These are phyloP conservation scores for Syngnathus rostellatus DNA, from an alignment of 2,797 vertebrate species.

Conservation along the genomic window DNA sequence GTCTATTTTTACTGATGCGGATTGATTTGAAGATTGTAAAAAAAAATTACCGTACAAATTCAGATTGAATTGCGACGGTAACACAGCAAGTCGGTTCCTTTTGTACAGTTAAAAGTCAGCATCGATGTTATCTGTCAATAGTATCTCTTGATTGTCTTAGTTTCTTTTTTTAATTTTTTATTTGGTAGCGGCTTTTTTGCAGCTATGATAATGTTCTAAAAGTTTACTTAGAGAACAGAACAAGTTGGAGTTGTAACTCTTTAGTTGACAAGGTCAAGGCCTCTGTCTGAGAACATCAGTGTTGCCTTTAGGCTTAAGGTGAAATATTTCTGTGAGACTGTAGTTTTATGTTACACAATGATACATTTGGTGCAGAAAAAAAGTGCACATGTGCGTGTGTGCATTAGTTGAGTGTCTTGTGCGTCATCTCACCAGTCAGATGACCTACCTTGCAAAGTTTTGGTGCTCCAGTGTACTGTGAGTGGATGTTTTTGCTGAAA, in stretches of 20 bases:
- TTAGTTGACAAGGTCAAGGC: constrained; percentile 35
- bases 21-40: constrained; percentile 4
- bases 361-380: constrained; percentile 16
- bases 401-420: constrained; percentile 12
- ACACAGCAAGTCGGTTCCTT: neutral
- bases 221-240: neutral
- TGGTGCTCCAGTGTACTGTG: constrained; percentile 1
- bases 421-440: constrained; percentile 20
- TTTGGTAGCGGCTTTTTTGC: neutral
- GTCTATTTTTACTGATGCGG: neutral
- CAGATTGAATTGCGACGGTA: neutral
- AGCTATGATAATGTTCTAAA: neutral
- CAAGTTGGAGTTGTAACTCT: constrained; percentile 10
- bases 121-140: neutral
- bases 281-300: constrained; percentile 9
- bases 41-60: constrained; percentile 6
- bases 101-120: neutral
- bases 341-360: constrained; percentile 17
- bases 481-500: neutral
- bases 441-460: constrained; percentile 18
- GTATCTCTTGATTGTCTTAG: too few species aligned
- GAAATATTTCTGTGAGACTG: constrained; percentile 15
- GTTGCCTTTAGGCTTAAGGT: constrained; percentile 29
- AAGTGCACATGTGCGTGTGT: neutral
- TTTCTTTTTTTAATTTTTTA: neutral